Evolutionary conservation across 2,797 vertebrate genomes (phyloP).

Genomic region (Eospalax fontanierii): DNA sequence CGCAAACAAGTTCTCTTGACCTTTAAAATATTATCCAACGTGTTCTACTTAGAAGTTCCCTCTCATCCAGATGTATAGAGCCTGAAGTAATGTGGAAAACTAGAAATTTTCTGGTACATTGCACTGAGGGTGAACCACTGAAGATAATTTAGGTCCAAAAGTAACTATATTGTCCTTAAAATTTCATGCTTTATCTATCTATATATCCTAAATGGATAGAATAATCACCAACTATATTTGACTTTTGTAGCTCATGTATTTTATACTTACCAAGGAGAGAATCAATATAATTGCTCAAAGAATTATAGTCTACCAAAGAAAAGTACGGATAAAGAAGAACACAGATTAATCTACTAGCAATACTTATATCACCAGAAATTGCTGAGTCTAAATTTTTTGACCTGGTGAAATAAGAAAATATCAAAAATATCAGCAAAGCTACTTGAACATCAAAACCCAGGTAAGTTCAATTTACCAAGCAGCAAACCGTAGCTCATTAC

Average conservation of each 20-base stretch:
- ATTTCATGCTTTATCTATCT: constrained; percentile 58
- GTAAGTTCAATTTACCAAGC: not conserved
- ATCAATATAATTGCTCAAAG: constrained; percentile 45
- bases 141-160: constrained; percentile 37
- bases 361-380: not conserved
- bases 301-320: constrained; percentile 8
- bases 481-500: not conserved
- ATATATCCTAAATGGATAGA: constrained; percentile 27
- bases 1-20: not conserved
- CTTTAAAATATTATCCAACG: constrained; percentile 48
- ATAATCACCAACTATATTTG: constrained; percentile 24
- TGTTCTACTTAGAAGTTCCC: constrained; percentile 47
- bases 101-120: constrained; percentile 62
- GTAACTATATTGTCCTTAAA: constrained; percentile 54
- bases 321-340: constrained; percentile 20
- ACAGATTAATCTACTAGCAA: constrained; percentile 46
- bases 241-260: not conserved
- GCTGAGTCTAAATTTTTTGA: constrained; percentile 37
- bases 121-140: constrained; percentile 28
- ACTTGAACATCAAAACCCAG: not conserved
- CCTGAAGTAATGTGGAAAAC: constrained; percentile 65
- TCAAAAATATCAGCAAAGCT: constrained; percentile 1
- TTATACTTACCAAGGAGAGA: constrained; percentile 39
- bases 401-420: not conserved
- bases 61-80: constrained; percentile 50